Base-by-base conservation (phyloP, 1,140 invertebrate species). In the Neoseiulus cucumeris region DNA sequence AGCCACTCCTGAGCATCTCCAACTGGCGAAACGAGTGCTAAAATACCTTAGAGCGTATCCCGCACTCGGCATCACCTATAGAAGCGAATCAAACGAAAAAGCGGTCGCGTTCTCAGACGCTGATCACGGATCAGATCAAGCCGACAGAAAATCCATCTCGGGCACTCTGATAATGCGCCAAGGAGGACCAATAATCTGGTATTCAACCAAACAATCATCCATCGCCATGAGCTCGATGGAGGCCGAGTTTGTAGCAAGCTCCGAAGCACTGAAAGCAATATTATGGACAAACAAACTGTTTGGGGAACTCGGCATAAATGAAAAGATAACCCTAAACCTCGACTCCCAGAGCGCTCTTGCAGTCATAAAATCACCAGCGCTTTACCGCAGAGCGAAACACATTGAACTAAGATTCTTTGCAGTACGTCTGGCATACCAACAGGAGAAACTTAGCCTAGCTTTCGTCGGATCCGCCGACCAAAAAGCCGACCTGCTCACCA, bases 301-400 rank as follows among this genome's bases (percentile, higher is more conserved):
- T 22, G 65, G 68, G 17, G 72, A 68, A 64, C 68, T 73, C 12
- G 55, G 18, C 17, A 66, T 65, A 64, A 12, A 68, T 25, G 20
- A 68, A 22, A 59, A 66, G 51, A 67, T 71, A 39, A 64, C 64
- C 51, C 22, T 70, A 64, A 66, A 69, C 51, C 68, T 74, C 33
- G 73, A 75, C 47, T 75, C 74, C 68, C 65, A 69, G 41, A 69
- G 68, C 64, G 72, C 73, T 17, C 69, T 75, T 29, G 71, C 65
- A 44, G 65, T 75, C 2, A 68, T 70, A 20, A 66, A 75, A 42
- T 76, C 76, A 69, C 72, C 74, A 9, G 71, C 74, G 44, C 74
- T 74, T 45, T 75, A 77, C 64, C 65, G 70, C 28, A 69, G 75
- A 64, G 73, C 75, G 0, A 75, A 76, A 66, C 74, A 76, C 64